Evolutionary conservation across 2,797 vertebrate genomes (phyloP).

Genomic region (Falco rusticolus): DNA sequence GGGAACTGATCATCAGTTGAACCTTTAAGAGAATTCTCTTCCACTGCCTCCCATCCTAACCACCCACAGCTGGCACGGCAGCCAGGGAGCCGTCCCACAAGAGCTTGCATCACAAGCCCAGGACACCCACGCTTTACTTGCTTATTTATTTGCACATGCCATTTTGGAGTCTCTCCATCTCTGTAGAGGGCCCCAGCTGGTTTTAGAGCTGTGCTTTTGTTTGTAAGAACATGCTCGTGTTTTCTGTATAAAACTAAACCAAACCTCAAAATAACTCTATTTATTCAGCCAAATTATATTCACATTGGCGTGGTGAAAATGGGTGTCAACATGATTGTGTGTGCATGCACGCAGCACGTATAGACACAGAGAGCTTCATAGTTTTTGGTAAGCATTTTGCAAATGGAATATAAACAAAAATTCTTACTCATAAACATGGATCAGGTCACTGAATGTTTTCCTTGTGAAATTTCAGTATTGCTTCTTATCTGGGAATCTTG

Average conservation of each 20-base stretch:
- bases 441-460: slow-evolving; percentile 6
- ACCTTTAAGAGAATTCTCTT: neutral
- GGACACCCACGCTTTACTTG: neutral
- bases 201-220: slow-evolving; percentile 49
- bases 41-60: neutral
- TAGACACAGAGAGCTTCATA: neutral
- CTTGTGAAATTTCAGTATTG: neutral
- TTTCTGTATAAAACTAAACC: slow-evolving; percentile 17
- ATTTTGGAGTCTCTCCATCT: slow-evolving; percentile 28
- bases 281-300: neutral
- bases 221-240: neutral
- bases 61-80: neutral
- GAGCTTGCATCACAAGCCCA: neutral
- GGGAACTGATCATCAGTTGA: neutral
- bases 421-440: neutral
- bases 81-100: neutral
- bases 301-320: neutral
- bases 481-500: slow-evolving; percentile 34
- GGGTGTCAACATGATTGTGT: neutral
- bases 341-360: rapidly evolving
- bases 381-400: neutral
- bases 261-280: slow-evolving; percentile 40
- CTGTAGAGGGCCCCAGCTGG: slow-evolving; percentile 4
- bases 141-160: slow-evolving; percentile 9
- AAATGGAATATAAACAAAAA: neutral